A percentile compares a stretch with the other conserved stretches of the same genome.
Evolutionary conservation across 2,113 vertebrate species (phyloP).

Genomic region (Sinocyclocheilus maitianheensis): DNA sequence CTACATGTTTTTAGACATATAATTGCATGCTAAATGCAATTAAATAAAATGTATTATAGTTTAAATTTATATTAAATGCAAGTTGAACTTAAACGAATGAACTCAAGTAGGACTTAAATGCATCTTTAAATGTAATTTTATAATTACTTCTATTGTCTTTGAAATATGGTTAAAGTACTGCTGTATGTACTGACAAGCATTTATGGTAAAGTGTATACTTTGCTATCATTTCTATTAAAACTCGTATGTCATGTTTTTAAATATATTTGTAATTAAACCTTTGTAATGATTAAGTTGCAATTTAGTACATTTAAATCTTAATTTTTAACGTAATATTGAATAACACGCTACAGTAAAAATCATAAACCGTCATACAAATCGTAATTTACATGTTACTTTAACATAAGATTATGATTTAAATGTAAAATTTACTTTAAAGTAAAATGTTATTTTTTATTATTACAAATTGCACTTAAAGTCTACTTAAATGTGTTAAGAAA

Average conservation of each 20-base stretch:
- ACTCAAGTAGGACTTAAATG: background rate
- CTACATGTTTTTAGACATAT: background rate
- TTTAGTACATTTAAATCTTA: background rate
- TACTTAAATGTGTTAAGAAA: too few relatives aligned
- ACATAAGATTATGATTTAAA: too few relatives aligned
- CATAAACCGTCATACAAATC: too few relatives aligned
- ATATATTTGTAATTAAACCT: background rate
- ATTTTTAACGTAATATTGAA: background rate
- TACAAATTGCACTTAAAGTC: too few relatives aligned
- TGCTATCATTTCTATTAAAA: background rate
- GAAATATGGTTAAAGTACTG: background rate
- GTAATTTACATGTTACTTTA: too few relatives aligned
- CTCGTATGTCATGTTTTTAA: background rate
- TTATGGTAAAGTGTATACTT: background rate
- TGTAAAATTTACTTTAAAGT: too few relatives aligned
- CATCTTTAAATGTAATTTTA: background rate
- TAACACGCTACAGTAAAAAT: too few relatives aligned
- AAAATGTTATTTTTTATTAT: too few relatives aligned
- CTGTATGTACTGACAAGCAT: background rate
- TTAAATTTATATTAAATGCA: background rate
- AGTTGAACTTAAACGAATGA: background rate
- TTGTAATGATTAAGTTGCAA: background rate
- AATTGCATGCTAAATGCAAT: background rate
- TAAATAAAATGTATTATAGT: background rate
- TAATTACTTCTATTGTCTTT: background rate